Conservation (phyloP, 1,140 invertebrate genomes). For the Aricia agestis region DNA sequence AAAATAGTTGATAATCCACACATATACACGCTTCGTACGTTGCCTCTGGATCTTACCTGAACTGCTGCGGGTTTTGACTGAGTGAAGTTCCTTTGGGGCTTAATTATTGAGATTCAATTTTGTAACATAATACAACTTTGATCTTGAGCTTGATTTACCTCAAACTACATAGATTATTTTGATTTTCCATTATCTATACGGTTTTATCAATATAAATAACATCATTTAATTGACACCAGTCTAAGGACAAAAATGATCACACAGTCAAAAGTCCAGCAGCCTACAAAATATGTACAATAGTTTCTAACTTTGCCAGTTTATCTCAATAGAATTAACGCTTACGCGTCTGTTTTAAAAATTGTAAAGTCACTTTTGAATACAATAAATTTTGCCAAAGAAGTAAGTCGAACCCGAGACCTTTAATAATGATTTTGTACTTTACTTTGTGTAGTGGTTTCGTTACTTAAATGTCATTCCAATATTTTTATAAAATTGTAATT, state of each 20-base stretch:
- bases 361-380: slow-evolving; percentile 74
- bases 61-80: slow-evolving; percentile 31
- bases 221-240: neutral
- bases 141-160: no score
- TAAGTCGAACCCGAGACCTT: slow-evolving; percentile 48
- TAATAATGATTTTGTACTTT: slow-evolving; percentile 17
- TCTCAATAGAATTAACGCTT: slow-evolving; percentile 64
- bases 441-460: slow-evolving; percentile 18
- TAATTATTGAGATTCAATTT: neutral
- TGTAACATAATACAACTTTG: no score
- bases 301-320: slow-evolving; percentile 62
- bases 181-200: no score
- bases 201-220: neutral
- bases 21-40: slow-evolving; percentile 62
- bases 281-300: slow-evolving; percentile 51
- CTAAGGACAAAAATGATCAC: neutral
- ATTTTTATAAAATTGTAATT: slow-evolving; percentile 56
- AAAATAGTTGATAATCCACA: slow-evolving; percentile 59
- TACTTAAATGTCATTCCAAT: slow-evolving; percentile 58
- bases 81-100: neutral
- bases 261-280: slow-evolving; percentile 32
- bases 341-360: slow-evolving; percentile 64
- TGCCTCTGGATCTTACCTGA: slow-evolving; percentile 44
- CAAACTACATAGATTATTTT: no score
- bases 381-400: slow-evolving; percentile 70